phyloP scores from a whole-genome alignment of 1,140 invertebrate species.

The Macrobrachium rosenbergii region DNA sequence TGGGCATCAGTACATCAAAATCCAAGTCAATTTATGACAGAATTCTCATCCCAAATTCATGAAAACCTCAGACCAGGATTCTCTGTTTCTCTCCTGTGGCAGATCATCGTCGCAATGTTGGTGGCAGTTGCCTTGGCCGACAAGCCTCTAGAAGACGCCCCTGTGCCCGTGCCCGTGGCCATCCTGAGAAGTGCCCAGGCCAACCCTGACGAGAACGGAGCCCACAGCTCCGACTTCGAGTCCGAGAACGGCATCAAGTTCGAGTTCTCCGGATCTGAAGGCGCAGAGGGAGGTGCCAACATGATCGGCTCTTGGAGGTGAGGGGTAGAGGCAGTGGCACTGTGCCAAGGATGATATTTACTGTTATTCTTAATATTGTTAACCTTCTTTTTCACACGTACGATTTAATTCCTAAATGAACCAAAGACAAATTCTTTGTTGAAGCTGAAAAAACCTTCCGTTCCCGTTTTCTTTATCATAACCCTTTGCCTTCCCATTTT shows the following conservation, averaged over 20 bases:
- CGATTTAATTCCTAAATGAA: too few species aligned
- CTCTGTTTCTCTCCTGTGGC: not conserved
- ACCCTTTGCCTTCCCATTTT: not conserved
- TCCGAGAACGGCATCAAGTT: constrained; percentile 44
- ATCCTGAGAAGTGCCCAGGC: constrained; percentile 38
- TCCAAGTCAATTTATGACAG: too few species aligned
- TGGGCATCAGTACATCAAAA: too few species aligned
- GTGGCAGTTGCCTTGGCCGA: constrained; percentile 31
- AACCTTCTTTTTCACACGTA: too few species aligned
- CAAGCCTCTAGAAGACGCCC: constrained; percentile 3
- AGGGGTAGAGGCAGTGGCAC: not conserved
- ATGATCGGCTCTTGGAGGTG: constrained; percentile 37
- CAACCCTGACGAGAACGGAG: constrained; percentile 43
- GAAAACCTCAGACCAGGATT: not conserved
- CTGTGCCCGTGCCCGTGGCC: constrained; percentile 1
- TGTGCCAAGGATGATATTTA: not conserved
- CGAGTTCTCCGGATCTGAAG: constrained; percentile 30
- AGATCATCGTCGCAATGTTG: constrained; percentile 22
- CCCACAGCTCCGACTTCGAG: constrained; percentile 58
- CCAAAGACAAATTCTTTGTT: too few species aligned
- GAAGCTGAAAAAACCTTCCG: not conserved
- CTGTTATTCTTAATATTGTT: not conserved
- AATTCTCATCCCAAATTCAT: too few species aligned
- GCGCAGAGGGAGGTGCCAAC: constrained; percentile 33
- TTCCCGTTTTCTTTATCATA: not conserved